Percentiles rank a stretch among this genome's conserved stretches.
phyloP scores from a whole-genome alignment of 2,797 vertebrate species.

The Microtus californicus region DNA sequence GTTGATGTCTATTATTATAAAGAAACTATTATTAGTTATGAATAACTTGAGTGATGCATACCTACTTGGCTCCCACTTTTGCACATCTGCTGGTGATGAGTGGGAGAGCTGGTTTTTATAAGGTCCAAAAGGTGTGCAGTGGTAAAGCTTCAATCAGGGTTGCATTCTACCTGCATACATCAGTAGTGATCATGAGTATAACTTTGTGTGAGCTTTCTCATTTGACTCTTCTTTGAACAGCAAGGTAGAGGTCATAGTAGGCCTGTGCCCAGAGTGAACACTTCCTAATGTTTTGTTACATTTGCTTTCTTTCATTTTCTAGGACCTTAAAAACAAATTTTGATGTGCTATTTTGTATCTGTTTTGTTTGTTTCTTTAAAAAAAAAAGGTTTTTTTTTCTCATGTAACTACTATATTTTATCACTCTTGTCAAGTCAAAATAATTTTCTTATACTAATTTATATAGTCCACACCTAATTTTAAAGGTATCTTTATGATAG shows the following conservation, averaged over 20 bases:
- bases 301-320: slow-evolving; percentile 17
- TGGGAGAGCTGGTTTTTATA: neutral
- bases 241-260: slow-evolving; percentile 1
- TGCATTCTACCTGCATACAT: slow-evolving; percentile 26
- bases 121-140: neutral
- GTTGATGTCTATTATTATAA: slow-evolving; percentile 38
- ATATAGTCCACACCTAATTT: neutral
- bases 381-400: neutral
- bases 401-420: neutral
- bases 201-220: neutral
- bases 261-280: neutral
- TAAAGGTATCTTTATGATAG: slow-evolving; percentile 27
- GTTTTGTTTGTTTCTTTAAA: slow-evolving; percentile 33
- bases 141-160: slow-evolving; percentile 48
- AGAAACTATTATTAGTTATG: slow-evolving; percentile 45
- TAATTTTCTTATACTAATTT: neutral
- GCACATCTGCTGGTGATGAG: slow-evolving; percentile 29
- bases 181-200: neutral
- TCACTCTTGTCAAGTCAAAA: slow-evolving; percentile 45
- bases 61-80: slow-evolving; percentile 6
- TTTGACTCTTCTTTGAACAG: neutral
- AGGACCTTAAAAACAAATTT: slow-evolving; percentile 50
- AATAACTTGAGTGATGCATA: slow-evolving; percentile 41
- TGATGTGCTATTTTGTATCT: slow-evolving; percentile 11
- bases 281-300: slow-evolving; percentile 27